These are phyloP conservation scores for Crotophaga sulcirostris DNA, from an alignment of 2,113 vertebrate genomes.

Conservation along the genomic window DNA sequence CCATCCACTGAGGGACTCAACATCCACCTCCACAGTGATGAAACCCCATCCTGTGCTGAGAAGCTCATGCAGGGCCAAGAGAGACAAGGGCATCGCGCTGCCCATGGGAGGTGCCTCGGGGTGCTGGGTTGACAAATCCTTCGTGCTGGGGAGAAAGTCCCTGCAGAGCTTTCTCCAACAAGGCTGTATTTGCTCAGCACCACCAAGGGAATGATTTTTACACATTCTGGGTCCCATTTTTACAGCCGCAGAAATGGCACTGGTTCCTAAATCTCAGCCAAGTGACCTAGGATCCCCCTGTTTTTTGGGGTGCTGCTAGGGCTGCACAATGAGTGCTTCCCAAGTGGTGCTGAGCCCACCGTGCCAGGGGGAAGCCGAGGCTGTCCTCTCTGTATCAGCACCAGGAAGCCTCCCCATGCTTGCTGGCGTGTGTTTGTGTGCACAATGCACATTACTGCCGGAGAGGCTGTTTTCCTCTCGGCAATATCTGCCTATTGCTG, in stretches of 20 bases:
- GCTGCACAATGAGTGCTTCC: not conserved
- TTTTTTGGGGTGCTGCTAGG: not conserved
- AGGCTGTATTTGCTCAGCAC: not conserved
- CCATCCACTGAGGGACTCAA: not conserved
- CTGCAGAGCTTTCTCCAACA: not conserved
- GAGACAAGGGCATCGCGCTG: accelerated
- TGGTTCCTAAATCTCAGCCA: not conserved
- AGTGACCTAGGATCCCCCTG: accelerated
- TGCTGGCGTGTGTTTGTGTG: not conserved
- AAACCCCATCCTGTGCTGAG: not conserved
- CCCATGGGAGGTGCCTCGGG: not conserved
- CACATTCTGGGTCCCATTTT: accelerated
- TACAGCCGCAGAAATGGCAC: not conserved
- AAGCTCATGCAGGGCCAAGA: not conserved
- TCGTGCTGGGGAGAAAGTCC: not conserved
- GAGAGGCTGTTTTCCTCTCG: not conserved
- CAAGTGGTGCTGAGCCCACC: accelerated
- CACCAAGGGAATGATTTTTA: not conserved
- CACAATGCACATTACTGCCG: not conserved
- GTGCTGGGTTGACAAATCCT: not conserved
- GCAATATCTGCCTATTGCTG: not conserved
- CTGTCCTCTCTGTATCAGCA: accelerated
- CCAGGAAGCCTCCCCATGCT: accelerated
- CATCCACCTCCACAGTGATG: accelerated
- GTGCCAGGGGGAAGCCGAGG: accelerated